Evolutionary conservation across 2,888 invertebrate genomes (phyloP).

Genomic region (Orthosia gracilis): DNA sequence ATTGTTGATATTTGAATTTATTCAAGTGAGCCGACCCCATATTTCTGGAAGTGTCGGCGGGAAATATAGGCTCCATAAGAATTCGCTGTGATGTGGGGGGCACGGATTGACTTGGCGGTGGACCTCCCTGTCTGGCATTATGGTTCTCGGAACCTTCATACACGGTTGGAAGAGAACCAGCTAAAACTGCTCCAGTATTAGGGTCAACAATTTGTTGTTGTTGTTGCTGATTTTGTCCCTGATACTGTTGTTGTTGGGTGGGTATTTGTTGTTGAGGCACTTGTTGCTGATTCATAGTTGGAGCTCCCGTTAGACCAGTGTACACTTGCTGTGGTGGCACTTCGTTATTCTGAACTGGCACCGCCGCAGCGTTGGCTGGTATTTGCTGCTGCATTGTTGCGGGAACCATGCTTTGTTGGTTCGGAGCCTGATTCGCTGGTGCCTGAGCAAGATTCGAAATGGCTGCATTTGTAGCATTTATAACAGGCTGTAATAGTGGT

Average conservation of each 20-base stretch:
- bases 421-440: conserved; percentile 33
- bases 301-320: conserved; percentile 62
- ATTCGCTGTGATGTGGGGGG: conserved; percentile 55
- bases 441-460: conserved; percentile 50
- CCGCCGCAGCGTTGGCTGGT: conserved; percentile 9
- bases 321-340: conserved; percentile 67
- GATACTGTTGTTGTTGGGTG: conserved; percentile 63
- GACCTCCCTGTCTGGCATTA: conserved; percentile 38
- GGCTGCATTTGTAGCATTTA: conserved; percentile 67
- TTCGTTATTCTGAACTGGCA: conserved; percentile 62
- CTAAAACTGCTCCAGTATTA: conserved; percentile 62
- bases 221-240: conserved; percentile 64
- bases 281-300: conserved; percentile 62
- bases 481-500: conserved; percentile 62
- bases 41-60: conserved; percentile 77
- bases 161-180: conserved; percentile 58
- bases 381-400: conserved; percentile 23
- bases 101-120: conserved; percentile 17
- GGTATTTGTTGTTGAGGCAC: conserved; percentile 59
- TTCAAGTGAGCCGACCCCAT: conserved; percentile 48
- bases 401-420: conserved; percentile 34
- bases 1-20: conserved; percentile 59
- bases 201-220: conserved; percentile 65
- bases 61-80: conserved; percentile 80
- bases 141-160: conserved; percentile 63